Evolutionary conservation across 2,888 invertebrate species (phyloP).

Genomic region (Artemia sinica): DNA sequence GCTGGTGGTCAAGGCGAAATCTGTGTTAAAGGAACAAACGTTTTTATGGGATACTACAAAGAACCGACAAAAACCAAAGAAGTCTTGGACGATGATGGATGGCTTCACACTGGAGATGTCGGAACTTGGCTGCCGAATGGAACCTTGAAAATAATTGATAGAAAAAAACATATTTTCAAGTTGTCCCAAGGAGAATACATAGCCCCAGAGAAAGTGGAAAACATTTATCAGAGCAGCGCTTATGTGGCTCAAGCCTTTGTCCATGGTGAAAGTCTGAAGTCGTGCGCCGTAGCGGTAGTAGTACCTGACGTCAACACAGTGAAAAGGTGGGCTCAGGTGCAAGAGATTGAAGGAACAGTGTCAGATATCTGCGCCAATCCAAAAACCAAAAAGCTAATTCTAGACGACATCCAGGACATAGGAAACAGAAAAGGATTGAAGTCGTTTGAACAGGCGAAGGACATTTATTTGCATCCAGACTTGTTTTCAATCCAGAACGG

Average conservation of each 20-base stretch:
- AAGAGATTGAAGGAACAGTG: conserved; percentile 65
- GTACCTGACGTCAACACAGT: conserved; percentile 87
- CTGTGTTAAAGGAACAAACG: conserved; percentile 82
- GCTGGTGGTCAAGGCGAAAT: conserved; percentile 73
- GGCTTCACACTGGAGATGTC: conserved; percentile 95
- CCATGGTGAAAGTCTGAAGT: conserved; percentile 90
- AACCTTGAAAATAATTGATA: conserved; percentile 83
- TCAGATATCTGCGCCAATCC: conserved; percentile 69
- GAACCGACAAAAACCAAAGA: conserved; percentile 79
- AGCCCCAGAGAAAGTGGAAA: conserved; percentile 96
- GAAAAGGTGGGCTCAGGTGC: conserved; percentile 73
- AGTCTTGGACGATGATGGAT: conserved; percentile 71
- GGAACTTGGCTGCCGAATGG: conserved; percentile 92
- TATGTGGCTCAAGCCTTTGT: conserved; percentile 91
- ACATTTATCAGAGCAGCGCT: conserved; percentile 76
- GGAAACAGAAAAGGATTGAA: conserved; percentile 79
- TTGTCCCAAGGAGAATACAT: conserved; percentile 94
- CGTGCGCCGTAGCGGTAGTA: conserved; percentile 79
- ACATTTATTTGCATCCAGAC: conserved; percentile 82
- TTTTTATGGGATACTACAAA: conserved; percentile 85
- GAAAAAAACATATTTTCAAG: conserved; percentile 97
- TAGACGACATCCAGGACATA: conserved; percentile 69
- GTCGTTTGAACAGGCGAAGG: conserved; percentile 93
- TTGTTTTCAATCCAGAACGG: conserved; percentile 93
- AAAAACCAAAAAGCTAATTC: conserved; percentile 67